Base-by-base conservation (phyloP, 1,140 invertebrate species). In the Helicoverpa armigera region DNA sequence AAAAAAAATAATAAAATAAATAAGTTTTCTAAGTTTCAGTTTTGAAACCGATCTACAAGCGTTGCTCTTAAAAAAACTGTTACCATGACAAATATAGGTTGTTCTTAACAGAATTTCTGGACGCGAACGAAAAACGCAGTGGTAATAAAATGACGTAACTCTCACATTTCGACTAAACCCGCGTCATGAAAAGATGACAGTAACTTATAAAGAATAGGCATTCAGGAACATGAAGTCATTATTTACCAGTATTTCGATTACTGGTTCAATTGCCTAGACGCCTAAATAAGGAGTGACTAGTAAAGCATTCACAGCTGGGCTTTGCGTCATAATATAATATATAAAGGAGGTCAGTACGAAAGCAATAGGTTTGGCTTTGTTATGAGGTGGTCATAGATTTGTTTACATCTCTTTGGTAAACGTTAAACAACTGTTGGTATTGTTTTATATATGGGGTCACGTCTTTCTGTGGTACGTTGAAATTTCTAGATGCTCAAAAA, bases 231-330 rank as follows among this genome's bases (percentile, higher is more conserved):
- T 51, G 18, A 7, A 53, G 18, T 70, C 67, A 70, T 16, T 70
- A 70, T 54, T 54, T 29, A 54, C 50, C 13, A 29, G 67, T 53
- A 70, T 29, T 70, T 31, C 23, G 50, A 11, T 70, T 10, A 53
- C 50, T 53, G 43, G 63, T 67, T 67, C 16, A 16, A 16, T 3
- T 48, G 16, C 43, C n/a, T 67, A 67, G n/a, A 50, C 11, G 48
- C 50, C 63, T 67, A 50, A 50, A 67, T 67, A 67, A 48, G 63
- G 63, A 48, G 5, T n/a, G 63, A 50, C 63, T 48, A 67, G 63
- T 43, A 18, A 16, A 48, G n/a, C 14, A 65, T 50, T 67, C 18
- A 16, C 35, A 67, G 43, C 63, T 67, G 63, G 9, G 0, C 10
- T 12, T 67, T 16, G 48, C 43, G 63, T 67, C 63, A 67, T 50